Base-by-base conservation (phyloP, 92 coral and sea anemone species). In the Zoanthus solanderi region DNA sequence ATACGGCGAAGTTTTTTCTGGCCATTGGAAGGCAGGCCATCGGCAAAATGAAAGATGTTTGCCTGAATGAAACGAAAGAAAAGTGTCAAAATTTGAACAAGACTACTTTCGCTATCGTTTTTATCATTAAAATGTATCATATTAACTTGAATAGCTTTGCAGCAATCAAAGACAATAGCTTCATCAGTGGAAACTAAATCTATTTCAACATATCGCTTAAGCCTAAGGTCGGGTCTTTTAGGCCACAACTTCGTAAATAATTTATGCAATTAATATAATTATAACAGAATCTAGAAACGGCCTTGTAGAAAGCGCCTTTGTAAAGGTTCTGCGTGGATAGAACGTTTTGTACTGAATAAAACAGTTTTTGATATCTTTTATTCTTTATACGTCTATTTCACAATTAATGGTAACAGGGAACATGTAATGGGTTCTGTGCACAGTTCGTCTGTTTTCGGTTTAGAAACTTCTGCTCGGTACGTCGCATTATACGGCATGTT, bases 311-410 rank as follows among this genome's bases (percentile, higher is more conserved):
- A 67, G 60, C 15, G 50, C 63, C 71, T 14, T n/a, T 53, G 71
- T 31, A 63, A 81, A 66, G 53, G 48, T 81, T 63, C 76, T 47
- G 85, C 31, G 57, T 81, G 85, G 57, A 81, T 75, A 81, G 34
- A 46, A 81, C 45, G 66, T 46, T 81, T 81, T 81, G 76, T 81
- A 81, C 85, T 31, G 37, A 81, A 81, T 81, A 81, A 81, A 77
- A 81, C 63, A 54, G 14, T 44, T 81, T 81, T 81, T 81, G 85
- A 81, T 81, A 81, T 75, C 67, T 81, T 81, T 81, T 81, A 81
- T n/a, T 32, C 53, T 65, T 23, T 23, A 23, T 23, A 34, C 52
- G 83, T 79, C 72, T 79, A 65, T 81, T 47, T 66, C 76, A 9
- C 18, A 9, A 28, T 63, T 63, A 23, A 7, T 46, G 85, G 9